A percentile compares a stretch with the other conserved stretches of the same genome.
Conservation (phyloP, 2,888 invertebrate species). For the Tetanocera ferruginea region DNA sequence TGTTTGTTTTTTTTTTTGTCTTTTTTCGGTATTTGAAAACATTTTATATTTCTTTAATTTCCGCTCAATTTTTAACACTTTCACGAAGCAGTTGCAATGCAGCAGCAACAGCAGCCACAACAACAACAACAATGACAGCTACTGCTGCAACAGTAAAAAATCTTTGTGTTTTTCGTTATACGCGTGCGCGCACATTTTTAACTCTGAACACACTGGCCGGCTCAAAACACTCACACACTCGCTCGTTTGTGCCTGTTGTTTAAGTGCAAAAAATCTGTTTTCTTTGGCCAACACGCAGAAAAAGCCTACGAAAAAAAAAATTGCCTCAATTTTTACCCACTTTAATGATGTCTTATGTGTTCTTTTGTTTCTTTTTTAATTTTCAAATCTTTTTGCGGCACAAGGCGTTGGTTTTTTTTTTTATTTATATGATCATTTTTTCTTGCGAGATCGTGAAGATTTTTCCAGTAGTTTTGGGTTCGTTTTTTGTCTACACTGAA, state of each 20-base stretch:
- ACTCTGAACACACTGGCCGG: slow-evolving; percentile 12
- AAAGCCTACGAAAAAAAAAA: slow-evolving; percentile 26
- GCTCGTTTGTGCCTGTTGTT: not conserved
- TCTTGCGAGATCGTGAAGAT: slow-evolving; percentile 58
- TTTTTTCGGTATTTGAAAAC: not conserved
- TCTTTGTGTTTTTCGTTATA: slow-evolving; percentile 20
- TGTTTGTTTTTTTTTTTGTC: slow-evolving; percentile 21
- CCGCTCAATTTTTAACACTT: slow-evolving; percentile 56
- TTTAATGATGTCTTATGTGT: not conserved
- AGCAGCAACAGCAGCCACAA: slow-evolving; percentile 33
- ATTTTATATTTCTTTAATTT: slow-evolving; percentile 52
- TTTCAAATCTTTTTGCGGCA: not conserved
- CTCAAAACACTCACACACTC: not conserved
- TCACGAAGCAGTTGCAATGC: slow-evolving; percentile 44
- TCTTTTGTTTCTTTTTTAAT: not conserved
- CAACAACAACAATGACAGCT: slow-evolving; percentile 20
- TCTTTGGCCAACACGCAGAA: not conserved
- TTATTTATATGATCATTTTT: slow-evolving; percentile 10
- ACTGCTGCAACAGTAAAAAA: slow-evolving; percentile 10
- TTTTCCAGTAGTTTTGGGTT: slow-evolving; percentile 19
- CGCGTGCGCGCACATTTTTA: slow-evolving; percentile 33
- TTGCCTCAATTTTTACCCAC: slow-evolving; percentile 30
- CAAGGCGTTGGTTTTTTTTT: not conserved
- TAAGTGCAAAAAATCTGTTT: not conserved
- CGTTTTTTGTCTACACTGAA: not conserved